Base-by-base conservation (phyloP, 2,888 invertebrate genomes). In the Netelia virgata region DNA sequence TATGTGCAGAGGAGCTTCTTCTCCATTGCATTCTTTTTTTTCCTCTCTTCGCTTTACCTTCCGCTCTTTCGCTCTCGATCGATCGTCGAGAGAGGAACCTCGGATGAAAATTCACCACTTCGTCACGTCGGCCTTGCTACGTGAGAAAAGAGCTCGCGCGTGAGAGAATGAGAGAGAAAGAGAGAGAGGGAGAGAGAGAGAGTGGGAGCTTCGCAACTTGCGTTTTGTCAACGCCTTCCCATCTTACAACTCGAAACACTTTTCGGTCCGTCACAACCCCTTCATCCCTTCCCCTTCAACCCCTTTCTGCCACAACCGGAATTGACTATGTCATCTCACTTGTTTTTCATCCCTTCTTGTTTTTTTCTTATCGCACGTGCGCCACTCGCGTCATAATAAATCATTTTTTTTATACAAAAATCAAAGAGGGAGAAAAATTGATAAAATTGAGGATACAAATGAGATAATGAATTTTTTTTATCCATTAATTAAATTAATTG, bases 161-260 rank as follows among this genome's bases (percentile, higher is more conserved):
- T 16, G 8, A 14, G 11, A 18, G 23, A 3, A 3, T 3, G 3
- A n/a, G 23, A 3, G 23, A 23, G 3, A n/a, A n/a, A n/a, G 9
- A 11, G 10, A 16, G 8, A 18, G 11, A 16, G 69, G 18, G 47
- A 50, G 47, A 59, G 63, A 16, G 50, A 66, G 74, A 77, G 80
- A 72, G 87, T 78, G 78, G 77, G 68, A 84, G 78, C 81, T 75
- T 41, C 36, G 61, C 59, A 14, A 61, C 50, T 61, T 70, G 36
- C 41, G 59, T 47, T 16, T 66, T 36, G 14, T 5, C 28, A 28
- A 28, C 57, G 70, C 57, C 36, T 43, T 6, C 59, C 78, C 50
- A 61, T 78, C 70, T 18, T 61, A 3, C 57, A 75, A 55, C 64
- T 57, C 63, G 20, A 64, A 70, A 68, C 8, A 73, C 64, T 53